Percentiles rank a stretch among this genome's conserved stretches.
Evolutionary conservation across 2,797 vertebrate species (phyloP).

Genomic region (Epinephelus awoara): DNA sequence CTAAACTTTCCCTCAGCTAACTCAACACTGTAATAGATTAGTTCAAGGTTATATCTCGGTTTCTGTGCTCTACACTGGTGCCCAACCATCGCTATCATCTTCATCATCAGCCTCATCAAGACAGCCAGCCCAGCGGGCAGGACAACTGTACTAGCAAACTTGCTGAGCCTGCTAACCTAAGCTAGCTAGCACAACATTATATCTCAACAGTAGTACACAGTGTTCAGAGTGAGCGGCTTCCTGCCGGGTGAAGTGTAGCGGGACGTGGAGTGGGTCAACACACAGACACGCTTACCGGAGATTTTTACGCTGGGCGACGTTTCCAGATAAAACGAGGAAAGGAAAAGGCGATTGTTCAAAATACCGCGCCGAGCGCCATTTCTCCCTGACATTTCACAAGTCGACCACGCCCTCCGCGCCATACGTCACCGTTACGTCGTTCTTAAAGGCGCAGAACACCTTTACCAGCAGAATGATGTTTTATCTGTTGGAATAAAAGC

Average conservation of each 20-base stretch:
- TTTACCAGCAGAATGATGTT: background rate
- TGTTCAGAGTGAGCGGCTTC: constrained; percentile 48
- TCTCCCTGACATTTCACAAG: constrained; percentile 96
- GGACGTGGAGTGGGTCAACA: background rate
- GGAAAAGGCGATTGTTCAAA: constrained; percentile 95
- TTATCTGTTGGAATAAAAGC: background rate
- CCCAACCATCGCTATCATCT: constrained; percentile 1
- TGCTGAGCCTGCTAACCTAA: constrained; percentile 79
- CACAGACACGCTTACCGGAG: constrained; percentile 49
- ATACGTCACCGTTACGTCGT: constrained; percentile 51
- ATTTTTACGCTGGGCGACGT: constrained; percentile 62
- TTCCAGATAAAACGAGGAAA: constrained; percentile 81
- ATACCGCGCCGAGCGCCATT: constrained; percentile 99
- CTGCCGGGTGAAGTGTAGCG: constrained; percentile 14
- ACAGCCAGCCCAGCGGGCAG: constrained; percentile 56
- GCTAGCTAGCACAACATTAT: constrained; percentile 80
- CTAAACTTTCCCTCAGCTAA: constrained; percentile 14
- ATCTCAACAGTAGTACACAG: constrained; percentile 60
- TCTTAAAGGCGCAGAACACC: constrained; percentile 63
- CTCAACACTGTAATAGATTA: background rate
- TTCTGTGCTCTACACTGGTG: background rate
- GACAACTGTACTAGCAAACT: constrained; percentile 81
- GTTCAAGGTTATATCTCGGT: background rate
- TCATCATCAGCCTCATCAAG: constrained; percentile 27
- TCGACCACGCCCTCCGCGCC: constrained; percentile 84